phyloP scores from a whole-genome alignment of 64 coral and sea anemone genomes.

The Actinia tenebrosa region DNA sequence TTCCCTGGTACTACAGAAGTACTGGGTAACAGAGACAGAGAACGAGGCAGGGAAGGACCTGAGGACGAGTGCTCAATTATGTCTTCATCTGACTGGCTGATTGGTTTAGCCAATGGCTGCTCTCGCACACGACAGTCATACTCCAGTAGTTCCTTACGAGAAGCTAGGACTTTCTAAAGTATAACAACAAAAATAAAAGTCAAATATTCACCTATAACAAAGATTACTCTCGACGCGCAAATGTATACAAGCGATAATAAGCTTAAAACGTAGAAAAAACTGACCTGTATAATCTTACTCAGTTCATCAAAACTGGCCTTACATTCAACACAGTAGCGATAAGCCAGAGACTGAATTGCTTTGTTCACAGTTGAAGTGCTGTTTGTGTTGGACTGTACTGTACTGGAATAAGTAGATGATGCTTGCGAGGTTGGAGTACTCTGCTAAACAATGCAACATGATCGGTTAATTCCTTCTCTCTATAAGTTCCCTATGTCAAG shows the following conservation, averaged over 20 bases:
- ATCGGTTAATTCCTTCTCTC: too few relatives aligned
- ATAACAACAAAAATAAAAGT: background rate
- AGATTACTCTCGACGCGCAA: background rate
- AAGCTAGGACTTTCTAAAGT: conserved; percentile 88
- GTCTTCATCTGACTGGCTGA: conserved; percentile 14
- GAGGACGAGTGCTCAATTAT: background rate
- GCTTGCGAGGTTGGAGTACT: background rate
- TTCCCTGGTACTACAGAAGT: conserved; percentile 59
- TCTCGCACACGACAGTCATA: conserved; percentile 88
- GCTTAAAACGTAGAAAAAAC: background rate
- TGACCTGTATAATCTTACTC: conserved; percentile 95
- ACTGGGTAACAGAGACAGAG: conserved; percentile 54
- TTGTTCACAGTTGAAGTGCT: conserved; percentile 80
- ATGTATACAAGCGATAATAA: background rate
- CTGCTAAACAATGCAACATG: background rate
- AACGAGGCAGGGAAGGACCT: conserved; percentile 31
- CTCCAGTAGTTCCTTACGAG: conserved; percentile 87
- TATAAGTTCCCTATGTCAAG: background rate
- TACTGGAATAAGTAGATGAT: background rate
- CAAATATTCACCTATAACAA: background rate
- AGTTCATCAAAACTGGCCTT: conserved; percentile 96
- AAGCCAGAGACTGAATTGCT: conserved; percentile 87
- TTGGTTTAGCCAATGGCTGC: conserved; percentile 27
- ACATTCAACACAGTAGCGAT: conserved; percentile 97
- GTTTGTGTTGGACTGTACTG: conserved; percentile 18